These are phyloP conservation scores for Ennomos fuscantarius DNA, from an alignment of 2,888 invertebrate genomes.

Conservation along the genomic window DNA sequence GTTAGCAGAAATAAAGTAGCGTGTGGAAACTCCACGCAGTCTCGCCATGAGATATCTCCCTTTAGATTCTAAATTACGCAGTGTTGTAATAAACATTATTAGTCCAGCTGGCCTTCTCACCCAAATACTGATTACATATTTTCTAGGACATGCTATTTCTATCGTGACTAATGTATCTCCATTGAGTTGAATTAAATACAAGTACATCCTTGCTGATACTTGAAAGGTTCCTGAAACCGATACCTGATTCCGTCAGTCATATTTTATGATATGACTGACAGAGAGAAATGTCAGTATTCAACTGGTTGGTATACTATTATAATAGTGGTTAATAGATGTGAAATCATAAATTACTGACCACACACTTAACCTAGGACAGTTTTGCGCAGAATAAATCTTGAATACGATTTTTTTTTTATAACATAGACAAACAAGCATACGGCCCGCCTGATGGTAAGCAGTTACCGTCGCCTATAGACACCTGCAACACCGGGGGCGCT, in stretches of 20 bases:
- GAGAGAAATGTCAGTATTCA: slow-evolving; percentile 11
- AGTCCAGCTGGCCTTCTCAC: slow-evolving; percentile 50
- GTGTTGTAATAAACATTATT: slow-evolving; percentile 59
- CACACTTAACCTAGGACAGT: slow-evolving; percentile 1
- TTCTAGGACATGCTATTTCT: slow-evolving; percentile 41
- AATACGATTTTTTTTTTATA: no score
- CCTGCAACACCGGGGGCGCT: no score
- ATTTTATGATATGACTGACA: slow-evolving; percentile 11
- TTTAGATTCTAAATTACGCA: slow-evolving; percentile 53
- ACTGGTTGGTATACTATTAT: no score
- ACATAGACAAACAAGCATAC: no score
- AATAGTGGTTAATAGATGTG: slow-evolving; percentile 21
- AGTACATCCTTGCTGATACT: slow-evolving; percentile 4
- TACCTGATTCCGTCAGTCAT: slow-evolving; percentile 19
- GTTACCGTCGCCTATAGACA: no score
- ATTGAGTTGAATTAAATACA: slow-evolving; percentile 15
- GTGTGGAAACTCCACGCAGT: slow-evolving; percentile 56
- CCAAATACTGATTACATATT: slow-evolving; percentile 31
- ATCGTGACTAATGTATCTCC: slow-evolving; percentile 31
- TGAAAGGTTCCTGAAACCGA: slow-evolving; percentile 15
- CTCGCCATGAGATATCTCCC: slow-evolving; percentile 53
- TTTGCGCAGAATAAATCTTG: slow-evolving; percentile 14
- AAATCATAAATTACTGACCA: slow-evolving; percentile 21
- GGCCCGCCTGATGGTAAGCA: no score
- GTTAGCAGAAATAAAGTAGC: slow-evolving; percentile 65